A percentile compares a stretch with the other conserved stretches of the same genome.
Evolutionary conservation across 2,113 vertebrate genomes (phyloP).

Genomic region (Illadopsis cleaveri): DNA sequence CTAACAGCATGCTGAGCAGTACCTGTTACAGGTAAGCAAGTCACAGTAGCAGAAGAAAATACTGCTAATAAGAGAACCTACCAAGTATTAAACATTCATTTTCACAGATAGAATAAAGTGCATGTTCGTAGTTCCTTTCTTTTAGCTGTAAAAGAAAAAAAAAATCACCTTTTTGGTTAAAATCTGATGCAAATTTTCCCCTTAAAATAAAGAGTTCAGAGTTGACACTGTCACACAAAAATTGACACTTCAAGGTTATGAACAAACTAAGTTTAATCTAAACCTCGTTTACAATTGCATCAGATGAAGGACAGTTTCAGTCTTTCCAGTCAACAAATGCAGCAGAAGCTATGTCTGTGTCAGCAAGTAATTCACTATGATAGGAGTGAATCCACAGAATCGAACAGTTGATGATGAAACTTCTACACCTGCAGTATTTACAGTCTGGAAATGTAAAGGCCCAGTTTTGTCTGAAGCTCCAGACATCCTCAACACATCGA

Average conservation of each 20-base stretch:
- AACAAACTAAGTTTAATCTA: constrained; percentile 59
- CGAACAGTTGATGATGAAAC: neutral
- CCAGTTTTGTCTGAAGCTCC: neutral
- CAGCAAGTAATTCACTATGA: neutral
- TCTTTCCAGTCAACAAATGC: neutral
- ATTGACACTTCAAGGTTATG: neutral
- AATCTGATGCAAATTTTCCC: neutral
- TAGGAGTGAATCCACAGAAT: neutral
- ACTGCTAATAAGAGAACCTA: neutral
- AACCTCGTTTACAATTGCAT: constrained; percentile 43
- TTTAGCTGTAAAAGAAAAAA: neutral
- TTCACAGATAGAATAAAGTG: neutral
- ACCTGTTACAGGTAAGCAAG: neutral
- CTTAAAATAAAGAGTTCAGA: neutral
- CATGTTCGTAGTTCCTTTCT: neutral
- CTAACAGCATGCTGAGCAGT: neutral
- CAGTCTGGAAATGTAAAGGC: neutral
- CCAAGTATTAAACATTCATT: neutral
- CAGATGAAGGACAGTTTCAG: constrained; percentile 24
- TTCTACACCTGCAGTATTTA: neutral
- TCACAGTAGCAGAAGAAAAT: neutral
- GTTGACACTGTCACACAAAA: constrained; percentile 1
- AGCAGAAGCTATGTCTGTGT: neutral
- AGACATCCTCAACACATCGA: neutral
- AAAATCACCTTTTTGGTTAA: neutral